Evolutionary conservation across 1,140 invertebrate species (phyloP), one percentile per base, ranked within the genome.

Genomic region (Odontomachus brunneus): DNA sequence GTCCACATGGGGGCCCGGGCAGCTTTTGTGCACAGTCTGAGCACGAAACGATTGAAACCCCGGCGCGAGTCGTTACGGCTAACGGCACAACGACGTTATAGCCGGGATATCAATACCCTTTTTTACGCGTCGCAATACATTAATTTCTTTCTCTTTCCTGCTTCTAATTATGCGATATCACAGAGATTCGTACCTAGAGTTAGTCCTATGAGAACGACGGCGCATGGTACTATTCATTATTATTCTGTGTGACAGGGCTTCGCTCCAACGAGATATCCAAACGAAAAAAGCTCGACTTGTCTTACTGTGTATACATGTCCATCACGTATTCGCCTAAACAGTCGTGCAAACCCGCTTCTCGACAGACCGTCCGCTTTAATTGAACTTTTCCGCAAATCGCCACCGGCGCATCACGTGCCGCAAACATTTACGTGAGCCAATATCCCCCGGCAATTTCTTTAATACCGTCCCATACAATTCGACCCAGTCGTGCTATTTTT

Each of bases 371-470:
- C 69, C 83, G 89, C 76, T 86, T 87, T 91, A 92, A 92, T 92
- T 91, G 86, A 90, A 85, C 82, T 80, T 55, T 69, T 89, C 51
- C 24, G 78, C 88, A 84, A 85, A 86, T 83, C n/a, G 93, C 93
- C 86, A 73, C 72, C 19, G 88, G 93, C 92, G 55, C 72, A 90
- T 93, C 93, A 93, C 91, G 92, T 93, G 93, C 86, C 72, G 78
- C 87, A 92, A 92, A 93, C 88, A 91, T 91, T 91, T 87, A 73
- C 69, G 48, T 57, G 72, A 84, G 86, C 87, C 84, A 92, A 92
- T 88, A 92, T 88, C 92, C 91, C 86, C 83, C 82, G 91, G 92
- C 91, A 71, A 84, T 73, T 33, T 17, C 55, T 48, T n/a, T 12
- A 19, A 53, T 55, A 17, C 33, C 38, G 19, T 51, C 60, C 24